Percentiles rank a stretch among this genome's conserved stretches.
Conservation (phyloP, 2,888 invertebrate genomes). For the Lepetodrilus schrolli region DNA sequence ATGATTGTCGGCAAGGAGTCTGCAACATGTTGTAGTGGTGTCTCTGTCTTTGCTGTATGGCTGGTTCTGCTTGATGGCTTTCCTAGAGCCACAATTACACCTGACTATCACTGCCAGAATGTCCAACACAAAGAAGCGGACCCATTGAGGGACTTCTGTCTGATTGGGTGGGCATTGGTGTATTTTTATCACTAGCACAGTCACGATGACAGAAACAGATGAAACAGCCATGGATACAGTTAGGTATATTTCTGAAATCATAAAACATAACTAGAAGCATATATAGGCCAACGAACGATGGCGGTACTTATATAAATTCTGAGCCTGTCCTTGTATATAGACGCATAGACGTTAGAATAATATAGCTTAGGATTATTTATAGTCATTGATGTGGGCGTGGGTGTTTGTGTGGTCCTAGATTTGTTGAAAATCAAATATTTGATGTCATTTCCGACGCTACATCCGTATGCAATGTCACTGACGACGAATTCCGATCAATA, state of each 20-base stretch:
- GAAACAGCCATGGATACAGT: conserved; percentile 62
- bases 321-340: no score
- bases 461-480: no score
- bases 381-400: no score
- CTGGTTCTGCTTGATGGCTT: background rate
- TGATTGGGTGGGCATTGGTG: conserved; percentile 56
- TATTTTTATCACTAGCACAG: conserved; percentile 57
- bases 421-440: no score
- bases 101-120: conserved; percentile 49
- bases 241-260: conserved; percentile 61
- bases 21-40: background rate
- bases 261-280: no score
- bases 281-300: no score
- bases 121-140: conserved; percentile 36
- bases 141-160: conserved; percentile 52
- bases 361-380: no score
- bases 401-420: no score
- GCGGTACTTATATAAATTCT: no score
- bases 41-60: conserved; percentile 19
- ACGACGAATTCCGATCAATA: no score
- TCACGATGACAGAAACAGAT: conserved; percentile 57
- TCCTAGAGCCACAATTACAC: conserved; percentile 45
- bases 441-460: no score
- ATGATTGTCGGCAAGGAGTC: background rate
- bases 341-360: no score